Percentiles rank a stretch among this genome's conserved stretches.
Conservation (phyloP, 2,797 vertebrate genomes). For the Mus caroli region DNA sequence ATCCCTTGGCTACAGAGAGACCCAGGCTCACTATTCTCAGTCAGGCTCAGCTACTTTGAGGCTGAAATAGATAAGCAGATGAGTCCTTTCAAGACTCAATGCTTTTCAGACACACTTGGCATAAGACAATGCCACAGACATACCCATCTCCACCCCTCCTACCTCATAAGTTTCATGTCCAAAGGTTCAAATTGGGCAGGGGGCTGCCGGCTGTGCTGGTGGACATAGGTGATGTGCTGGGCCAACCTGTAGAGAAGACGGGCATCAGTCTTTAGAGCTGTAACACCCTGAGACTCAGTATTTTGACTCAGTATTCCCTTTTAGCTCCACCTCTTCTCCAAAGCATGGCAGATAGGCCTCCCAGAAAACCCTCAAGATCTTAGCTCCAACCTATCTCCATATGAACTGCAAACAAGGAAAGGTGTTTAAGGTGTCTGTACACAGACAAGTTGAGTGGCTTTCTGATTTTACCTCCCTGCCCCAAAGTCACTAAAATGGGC, state of each 20-base stretch:
- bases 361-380: not conserved
- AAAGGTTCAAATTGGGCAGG: constrained; percentile 94
- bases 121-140: not conserved
- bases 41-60: not conserved
- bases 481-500: not conserved
- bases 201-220: constrained; percentile 95
- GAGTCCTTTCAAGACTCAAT: not conserved
- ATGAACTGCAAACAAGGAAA: not conserved
- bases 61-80: not conserved
- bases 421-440: not conserved
- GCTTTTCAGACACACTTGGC: not conserved
- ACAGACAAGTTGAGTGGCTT: not conserved
- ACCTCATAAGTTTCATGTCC: constrained; percentile 94
- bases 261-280: not conserved
- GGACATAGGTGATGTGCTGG: constrained; percentile 97
- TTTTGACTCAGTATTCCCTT: not conserved
- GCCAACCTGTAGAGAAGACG: constrained; percentile 88
- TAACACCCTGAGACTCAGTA: rapidly evolving
- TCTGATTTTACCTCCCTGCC: not conserved
- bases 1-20: not conserved
- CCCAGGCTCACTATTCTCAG: not conserved
- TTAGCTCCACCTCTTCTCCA: not conserved
- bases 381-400: not conserved
- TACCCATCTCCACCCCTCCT: not conserved
- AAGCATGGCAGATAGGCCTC: not conserved